Conservation (phyloP, 2,797 vertebrate genomes). For the Anguilla marmorata region DNA sequence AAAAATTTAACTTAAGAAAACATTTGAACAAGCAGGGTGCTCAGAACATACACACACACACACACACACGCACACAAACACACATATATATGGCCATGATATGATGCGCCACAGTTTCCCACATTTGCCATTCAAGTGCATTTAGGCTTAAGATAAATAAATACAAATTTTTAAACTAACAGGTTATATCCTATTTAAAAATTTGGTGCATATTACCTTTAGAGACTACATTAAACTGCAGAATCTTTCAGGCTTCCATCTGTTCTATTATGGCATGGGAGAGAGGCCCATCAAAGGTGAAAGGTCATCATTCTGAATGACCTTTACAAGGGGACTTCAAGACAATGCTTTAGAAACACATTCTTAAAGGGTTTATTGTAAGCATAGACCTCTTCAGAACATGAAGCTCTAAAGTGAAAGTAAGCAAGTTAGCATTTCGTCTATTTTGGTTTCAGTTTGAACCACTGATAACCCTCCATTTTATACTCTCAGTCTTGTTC, state of each 20-base stretch:
- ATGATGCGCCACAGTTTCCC: neutral
- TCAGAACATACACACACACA: too few species aligned
- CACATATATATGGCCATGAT: neutral
- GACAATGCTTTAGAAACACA: slow-evolving; percentile 23
- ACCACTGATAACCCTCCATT: neutral
- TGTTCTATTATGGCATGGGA: slow-evolving; percentile 10
- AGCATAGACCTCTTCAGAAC: slow-evolving; percentile 13
- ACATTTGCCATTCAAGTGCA: neutral
- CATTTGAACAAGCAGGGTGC: neutral
- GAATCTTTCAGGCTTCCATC: slow-evolving; percentile 17
- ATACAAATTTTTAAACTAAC: too few species aligned
- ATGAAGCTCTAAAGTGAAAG: slow-evolving; percentile 7
- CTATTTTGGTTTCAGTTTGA: neutral
- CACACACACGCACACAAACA: too few species aligned
- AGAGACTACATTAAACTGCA: slow-evolving; percentile 24
- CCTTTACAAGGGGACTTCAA: slow-evolving; percentile 20
- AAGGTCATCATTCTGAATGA: slow-evolving; percentile 21
- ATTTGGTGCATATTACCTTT: slow-evolving; percentile 2
- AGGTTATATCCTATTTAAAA: neutral
- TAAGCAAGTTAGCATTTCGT: neutral
- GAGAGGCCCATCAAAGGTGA: slow-evolving; percentile 26
- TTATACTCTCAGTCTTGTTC: neutral
- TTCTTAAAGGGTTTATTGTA: slow-evolving; percentile 26
- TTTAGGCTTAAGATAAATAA: too few species aligned
- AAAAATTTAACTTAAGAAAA: neutral